Percentiles rank a stretch among this genome's conserved stretches.
These are phyloP conservation scores for Leiothrix lutea DNA, from an alignment of 2,113 vertebrate species.

Conservation along the genomic window DNA sequence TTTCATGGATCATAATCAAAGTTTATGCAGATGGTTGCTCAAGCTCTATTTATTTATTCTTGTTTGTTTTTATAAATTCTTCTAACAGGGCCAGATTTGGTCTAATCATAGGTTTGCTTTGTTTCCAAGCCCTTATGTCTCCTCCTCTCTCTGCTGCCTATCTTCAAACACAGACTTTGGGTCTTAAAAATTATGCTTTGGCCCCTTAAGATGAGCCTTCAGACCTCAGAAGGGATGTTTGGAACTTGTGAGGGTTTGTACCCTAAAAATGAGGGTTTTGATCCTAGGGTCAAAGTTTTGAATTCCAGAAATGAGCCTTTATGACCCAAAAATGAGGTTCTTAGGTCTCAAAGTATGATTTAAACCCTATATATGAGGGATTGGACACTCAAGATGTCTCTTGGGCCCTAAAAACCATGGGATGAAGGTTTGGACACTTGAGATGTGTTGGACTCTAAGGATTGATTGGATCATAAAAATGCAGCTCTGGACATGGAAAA, in stretches of 20 bases:
- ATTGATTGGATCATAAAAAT: background rate
- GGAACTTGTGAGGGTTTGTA: background rate
- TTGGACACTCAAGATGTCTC: background rate
- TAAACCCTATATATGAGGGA: background rate
- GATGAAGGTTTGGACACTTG: background rate
- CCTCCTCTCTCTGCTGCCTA: background rate
- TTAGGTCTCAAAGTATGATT: background rate
- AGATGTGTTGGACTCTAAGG: too few species aligned
- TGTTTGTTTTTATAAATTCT: background rate
- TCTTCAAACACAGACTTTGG: background rate
- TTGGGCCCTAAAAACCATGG: background rate
- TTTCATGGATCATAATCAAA: background rate
- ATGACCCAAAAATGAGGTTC: background rate
- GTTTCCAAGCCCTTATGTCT: background rate
- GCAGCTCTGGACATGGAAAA: background rate
- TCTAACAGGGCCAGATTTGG: background rate
- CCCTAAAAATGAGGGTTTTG: background rate
- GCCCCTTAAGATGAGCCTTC: background rate
- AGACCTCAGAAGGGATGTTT: background rate
- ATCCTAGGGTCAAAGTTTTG: background rate
- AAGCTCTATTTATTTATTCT: background rate
- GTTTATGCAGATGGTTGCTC: background rate
- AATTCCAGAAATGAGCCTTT: background rate
- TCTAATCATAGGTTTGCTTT: background rate
- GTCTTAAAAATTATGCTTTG: background rate